Evolutionary conservation across 2,797 vertebrate species (phyloP).

Genomic region (Clamator glandarius): DNA sequence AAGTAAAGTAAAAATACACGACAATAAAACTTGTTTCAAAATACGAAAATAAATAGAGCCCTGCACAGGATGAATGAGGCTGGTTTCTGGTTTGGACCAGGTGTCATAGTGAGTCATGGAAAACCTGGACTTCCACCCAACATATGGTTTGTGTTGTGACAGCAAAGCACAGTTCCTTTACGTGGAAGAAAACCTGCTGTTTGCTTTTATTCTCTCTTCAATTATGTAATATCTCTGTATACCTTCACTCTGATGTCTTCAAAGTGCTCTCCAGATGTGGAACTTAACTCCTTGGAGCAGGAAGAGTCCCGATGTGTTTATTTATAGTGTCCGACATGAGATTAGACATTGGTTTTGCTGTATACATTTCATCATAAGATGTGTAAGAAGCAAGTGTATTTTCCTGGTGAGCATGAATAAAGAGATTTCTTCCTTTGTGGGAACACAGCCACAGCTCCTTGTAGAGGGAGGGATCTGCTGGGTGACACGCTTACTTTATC

Average conservation of each 20-base stretch:
- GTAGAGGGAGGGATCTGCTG: neutral
- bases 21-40: neutral
- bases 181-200: neutral
- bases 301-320: neutral
- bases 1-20: neutral
- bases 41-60: neutral
- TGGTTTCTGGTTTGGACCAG: neutral
- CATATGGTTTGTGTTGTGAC: neutral
- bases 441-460: neutral
- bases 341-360: neutral
- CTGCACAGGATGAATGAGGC: neutral
- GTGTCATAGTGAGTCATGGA: neutral
- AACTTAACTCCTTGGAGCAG: neutral
- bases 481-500: neutral
- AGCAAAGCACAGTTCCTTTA: neutral
- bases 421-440: neutral
- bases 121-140: neutral
- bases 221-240: neutral
- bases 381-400: neutral
- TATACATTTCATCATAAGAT: neutral
- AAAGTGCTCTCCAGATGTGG: neutral
- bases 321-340: neutral
- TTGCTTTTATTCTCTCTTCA: neutral
- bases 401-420: neutral
- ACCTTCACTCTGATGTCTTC: neutral